phyloP scores from a whole-genome alignment of 2,113 vertebrate species.

The Chaetops frenatus region DNA sequence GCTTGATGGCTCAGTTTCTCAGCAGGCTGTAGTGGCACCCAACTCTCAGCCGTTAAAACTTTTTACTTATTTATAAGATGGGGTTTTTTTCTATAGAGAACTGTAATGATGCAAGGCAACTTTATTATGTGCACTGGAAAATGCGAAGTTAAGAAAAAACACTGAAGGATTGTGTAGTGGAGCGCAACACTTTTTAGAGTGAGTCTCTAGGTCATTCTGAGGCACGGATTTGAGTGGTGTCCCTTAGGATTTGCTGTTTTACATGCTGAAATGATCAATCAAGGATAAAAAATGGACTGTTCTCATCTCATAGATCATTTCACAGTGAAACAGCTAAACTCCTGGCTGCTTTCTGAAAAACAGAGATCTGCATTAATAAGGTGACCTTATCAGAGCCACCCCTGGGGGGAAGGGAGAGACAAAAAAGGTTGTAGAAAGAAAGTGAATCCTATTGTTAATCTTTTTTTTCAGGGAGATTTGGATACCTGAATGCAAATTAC shows the following conservation, averaged over 20 bases:
- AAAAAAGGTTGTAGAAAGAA: constrained; percentile 44
- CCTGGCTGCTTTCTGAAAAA: constrained; percentile 59
- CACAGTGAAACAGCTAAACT: constrained; percentile 66
- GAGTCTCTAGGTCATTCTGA: constrained; percentile 46
- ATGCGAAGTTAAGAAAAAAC: not conserved
- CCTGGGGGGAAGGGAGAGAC: constrained; percentile 19
- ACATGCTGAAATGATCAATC: constrained; percentile 62
- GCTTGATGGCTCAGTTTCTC: not conserved
- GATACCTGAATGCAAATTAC: constrained; percentile 54
- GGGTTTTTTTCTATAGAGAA: not conserved
- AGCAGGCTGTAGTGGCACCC: not conserved
- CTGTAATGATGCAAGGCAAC: constrained; percentile 28
- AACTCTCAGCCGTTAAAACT: not conserved
- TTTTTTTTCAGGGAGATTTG: constrained; percentile 38
- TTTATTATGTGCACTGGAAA: constrained; percentile 34
- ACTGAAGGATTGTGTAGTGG: constrained; percentile 17
- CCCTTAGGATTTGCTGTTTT: constrained; percentile 57
- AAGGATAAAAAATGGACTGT: constrained; percentile 58
- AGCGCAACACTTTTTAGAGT: not conserved
- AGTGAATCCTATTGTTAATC: constrained; percentile 57
- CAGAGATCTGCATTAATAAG: constrained; percentile 64
- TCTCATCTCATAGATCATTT: constrained; percentile 65
- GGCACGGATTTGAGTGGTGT: constrained; percentile 35
- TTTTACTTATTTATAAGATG: constrained; percentile 15
- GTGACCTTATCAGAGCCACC: constrained; percentile 62